phyloP scores from a whole-genome alignment of 2,888 invertebrate species.

The Clunio marinus region DNA sequence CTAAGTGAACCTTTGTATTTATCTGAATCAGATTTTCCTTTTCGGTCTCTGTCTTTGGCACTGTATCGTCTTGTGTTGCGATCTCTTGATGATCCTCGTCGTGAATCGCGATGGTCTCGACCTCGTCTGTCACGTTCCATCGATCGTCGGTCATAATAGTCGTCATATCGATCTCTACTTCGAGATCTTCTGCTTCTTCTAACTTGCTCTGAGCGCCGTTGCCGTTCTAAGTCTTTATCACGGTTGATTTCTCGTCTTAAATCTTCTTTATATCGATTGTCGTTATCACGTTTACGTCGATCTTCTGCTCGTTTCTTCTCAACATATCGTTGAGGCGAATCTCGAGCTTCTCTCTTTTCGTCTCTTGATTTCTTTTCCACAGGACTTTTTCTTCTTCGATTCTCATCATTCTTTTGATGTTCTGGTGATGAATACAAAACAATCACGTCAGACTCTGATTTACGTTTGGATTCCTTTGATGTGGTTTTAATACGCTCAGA shows the following conservation, averaged over 20 bases:
- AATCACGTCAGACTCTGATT: constrained; percentile 57
- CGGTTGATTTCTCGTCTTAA: constrained; percentile 52
- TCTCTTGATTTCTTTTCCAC: constrained; percentile 44
- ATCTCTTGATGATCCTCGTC: constrained; percentile 41
- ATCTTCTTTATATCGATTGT: constrained; percentile 50
- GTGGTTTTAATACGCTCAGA: constrained; percentile 43
- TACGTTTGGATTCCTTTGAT: constrained; percentile 49
- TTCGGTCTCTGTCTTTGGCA: constrained; percentile 39
- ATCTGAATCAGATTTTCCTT: constrained; percentile 47
- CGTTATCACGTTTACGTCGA: constrained; percentile 51
- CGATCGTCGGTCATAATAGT: constrained; percentile 39
- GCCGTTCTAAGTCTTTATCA: constrained; percentile 50
- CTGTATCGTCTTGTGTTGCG: not conserved
- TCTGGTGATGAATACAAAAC: constrained; percentile 63
- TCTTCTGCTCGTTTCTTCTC: constrained; percentile 41
- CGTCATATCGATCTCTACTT: constrained; percentile 35
- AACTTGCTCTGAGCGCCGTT: constrained; percentile 41
- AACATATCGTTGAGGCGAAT: constrained; percentile 3
- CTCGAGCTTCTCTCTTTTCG: constrained; percentile 41
- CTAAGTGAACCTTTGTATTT: constrained; percentile 69
- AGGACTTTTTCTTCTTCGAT: constrained; percentile 46
- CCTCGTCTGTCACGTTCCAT: constrained; percentile 47
- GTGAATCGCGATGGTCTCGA: constrained; percentile 43
- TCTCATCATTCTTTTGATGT: constrained; percentile 45
- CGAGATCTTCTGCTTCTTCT: not conserved